Conservation (phyloP, 2,888 invertebrate species). For the Sceliomorpha sp. region DNA sequence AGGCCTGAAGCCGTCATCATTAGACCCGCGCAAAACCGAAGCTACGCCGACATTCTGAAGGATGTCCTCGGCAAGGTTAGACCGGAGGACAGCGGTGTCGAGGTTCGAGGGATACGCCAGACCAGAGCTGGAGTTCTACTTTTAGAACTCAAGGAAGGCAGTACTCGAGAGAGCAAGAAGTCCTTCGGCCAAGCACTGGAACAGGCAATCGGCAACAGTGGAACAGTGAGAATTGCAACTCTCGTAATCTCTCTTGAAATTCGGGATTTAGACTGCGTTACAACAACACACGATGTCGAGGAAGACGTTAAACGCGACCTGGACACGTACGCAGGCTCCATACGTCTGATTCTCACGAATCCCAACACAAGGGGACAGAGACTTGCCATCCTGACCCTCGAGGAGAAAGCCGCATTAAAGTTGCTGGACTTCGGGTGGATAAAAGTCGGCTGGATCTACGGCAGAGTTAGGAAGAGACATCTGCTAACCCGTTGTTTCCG, state of each 20-base stretch:
- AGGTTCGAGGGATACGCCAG: too few species aligned
- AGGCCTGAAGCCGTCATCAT: too few species aligned
- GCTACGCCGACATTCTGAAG: too few species aligned
- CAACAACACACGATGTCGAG: conserved; percentile 21
- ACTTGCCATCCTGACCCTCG: not conserved
- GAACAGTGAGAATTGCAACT: too few species aligned
- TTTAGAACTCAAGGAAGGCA: too few species aligned
- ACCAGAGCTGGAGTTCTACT: too few species aligned
- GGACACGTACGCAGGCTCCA: conserved; percentile 1
- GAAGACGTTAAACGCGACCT: conserved; percentile 20
- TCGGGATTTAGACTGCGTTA: conserved; percentile 29
- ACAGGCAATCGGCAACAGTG: too few species aligned
- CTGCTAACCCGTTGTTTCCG: conserved; percentile 34
- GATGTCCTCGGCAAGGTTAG: too few species aligned
- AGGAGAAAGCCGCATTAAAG: not conserved
- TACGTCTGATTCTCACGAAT: conserved; percentile 26
- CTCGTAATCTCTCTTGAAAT: conserved; percentile 27
- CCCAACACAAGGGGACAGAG: not conserved
- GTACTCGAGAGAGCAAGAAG: too few species aligned
- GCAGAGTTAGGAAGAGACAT: conserved; percentile 17
- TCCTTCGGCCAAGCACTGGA: too few species aligned
- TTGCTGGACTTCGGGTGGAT: not conserved
- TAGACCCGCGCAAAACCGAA: too few species aligned
- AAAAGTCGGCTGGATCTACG: conserved; percentile 4
- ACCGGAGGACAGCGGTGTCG: too few species aligned